Evolutionary conservation across 2,888 invertebrate species (phyloP).

Genomic region (Drosophila atripex): DNA sequence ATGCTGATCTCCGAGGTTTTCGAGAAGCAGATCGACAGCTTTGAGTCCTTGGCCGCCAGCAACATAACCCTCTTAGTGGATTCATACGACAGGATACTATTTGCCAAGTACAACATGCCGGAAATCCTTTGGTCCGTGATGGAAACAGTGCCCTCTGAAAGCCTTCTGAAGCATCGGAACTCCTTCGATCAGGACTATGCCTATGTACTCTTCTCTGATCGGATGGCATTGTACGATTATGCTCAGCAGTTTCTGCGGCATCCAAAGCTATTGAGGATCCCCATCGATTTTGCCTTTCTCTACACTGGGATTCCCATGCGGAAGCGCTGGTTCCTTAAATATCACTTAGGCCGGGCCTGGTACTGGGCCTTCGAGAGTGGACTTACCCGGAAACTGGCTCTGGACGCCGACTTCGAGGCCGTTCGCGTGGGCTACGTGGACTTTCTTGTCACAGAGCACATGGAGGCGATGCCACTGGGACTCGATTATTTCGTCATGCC

Average conservation of each 20-base stretch:
- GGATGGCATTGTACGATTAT: conserved; percentile 59
- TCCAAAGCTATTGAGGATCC: conserved; percentile 59
- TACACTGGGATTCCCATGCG: conserved; percentile 65
- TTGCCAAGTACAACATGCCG: conserved; percentile 49
- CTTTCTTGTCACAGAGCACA: conserved; percentile 63
- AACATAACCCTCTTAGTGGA: conserved; percentile 64
- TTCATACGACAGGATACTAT: conserved; percentile 50
- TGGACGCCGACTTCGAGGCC: conserved; percentile 63
- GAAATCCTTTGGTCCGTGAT: conserved; percentile 48
- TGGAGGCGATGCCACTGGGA: conserved; percentile 48
- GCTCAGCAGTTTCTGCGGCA: conserved; percentile 60
- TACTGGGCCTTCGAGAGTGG: conserved; percentile 62
- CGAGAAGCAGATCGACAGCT: conserved; percentile 59
- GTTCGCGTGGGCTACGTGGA: conserved; percentile 61
- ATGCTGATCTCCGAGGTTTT: conserved; percentile 64
- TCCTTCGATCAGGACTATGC: conserved; percentile 59
- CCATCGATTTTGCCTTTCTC: conserved; percentile 63
- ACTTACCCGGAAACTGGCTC: conserved; percentile 47
- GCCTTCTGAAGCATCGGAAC: conserved; percentile 47
- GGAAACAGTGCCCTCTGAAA: conserved; percentile 46
- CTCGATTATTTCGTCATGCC: conserved; percentile 78
- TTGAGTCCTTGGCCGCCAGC: conserved; percentile 48
- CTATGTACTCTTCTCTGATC: conserved; percentile 68
- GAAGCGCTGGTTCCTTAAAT: conserved; percentile 59
- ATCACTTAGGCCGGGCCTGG: conserved; percentile 57